Base-by-base conservation (phyloP, 1,140 invertebrate genomes). In the Rhyacophila brunnea region DNA sequence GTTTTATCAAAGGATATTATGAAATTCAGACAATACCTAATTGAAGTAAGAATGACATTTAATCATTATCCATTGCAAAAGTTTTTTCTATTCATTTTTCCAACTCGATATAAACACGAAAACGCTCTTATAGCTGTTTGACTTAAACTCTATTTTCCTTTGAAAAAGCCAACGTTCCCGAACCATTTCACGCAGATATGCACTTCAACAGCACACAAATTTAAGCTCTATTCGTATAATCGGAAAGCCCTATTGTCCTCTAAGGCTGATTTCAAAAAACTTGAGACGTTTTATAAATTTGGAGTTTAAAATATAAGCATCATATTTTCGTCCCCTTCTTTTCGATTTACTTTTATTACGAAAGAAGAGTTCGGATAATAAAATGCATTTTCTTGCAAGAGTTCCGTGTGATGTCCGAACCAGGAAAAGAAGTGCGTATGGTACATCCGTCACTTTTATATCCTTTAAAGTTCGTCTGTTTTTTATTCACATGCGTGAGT, bases 1-100 rank as follows among this genome's bases (percentile, higher is more conserved):
- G 23, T 28, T 28, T 28, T 9, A 28, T 28, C 23, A 28, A 28
- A 28, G 23, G 9, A 28, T 28, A 28, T 28, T 28, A 28, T 28
- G 23, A 40, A 40, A 40, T 15, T 15, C 11, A 15, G n/a, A 40
- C 38, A 40, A 40, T 40, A 40, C 38, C 38, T 40, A 40, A 40
- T 40, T 40, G 38, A 40, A 40, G 38, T 40, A 45, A 45, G 15
- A 45, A 45, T 45, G 43, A 45, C 43, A 45, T 45, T 45, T 45
- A 45, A 45, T 45, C 43, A 45, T 45, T 45, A 45, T 45, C 43
- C 18, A 17, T 11, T 17, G 18, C 14, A 19, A 45, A 17, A n/a
- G 43, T 17, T 45, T 45, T 45, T 45, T 18, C 13, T 11, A 3
- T 19, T 45, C 15, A 19, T 45, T 45, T 45, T 45, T 18, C 15